Conservation (phyloP, 2,888 invertebrate genomes). For the Eustalomyia histrio region DNA sequence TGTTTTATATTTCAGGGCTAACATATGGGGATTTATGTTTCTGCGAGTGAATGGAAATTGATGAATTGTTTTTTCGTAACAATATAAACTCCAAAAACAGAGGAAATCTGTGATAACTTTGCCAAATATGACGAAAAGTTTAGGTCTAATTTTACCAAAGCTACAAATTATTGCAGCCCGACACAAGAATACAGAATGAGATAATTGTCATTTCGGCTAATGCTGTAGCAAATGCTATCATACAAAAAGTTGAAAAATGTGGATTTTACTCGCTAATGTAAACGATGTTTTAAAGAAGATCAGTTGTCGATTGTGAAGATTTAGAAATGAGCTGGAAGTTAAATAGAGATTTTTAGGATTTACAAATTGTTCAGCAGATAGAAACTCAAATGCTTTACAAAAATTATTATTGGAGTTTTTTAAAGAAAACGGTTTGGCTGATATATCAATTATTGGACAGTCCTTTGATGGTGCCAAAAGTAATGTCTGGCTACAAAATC, state of each 20-base stretch:
- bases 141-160: too few relatives aligned
- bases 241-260: slow-evolving; percentile 5
- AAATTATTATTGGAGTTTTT: slow-evolving; percentile 18
- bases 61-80: too few relatives aligned
- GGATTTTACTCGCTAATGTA: slow-evolving; percentile 24
- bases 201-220: slow-evolving; percentile 3
- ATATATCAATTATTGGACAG: slow-evolving; percentile 23
- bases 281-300: slow-evolving; percentile 26
- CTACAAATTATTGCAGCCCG: too few relatives aligned
- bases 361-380: slow-evolving; percentile 6
- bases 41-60: too few relatives aligned
- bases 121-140: too few relatives aligned
- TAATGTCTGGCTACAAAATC: slow-evolving; percentile 1
- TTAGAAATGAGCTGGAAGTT: slow-evolving; percentile 8
- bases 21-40: too few relatives aligned
- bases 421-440: neutral
- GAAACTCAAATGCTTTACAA: slow-evolving; percentile 7
- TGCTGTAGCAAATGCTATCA: neutral
- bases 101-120: too few relatives aligned
- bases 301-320: slow-evolving; percentile 25
- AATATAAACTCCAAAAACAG: too few relatives aligned
- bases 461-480: slow-evolving; percentile 28
- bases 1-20: too few relatives aligned
- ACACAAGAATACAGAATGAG: too few relatives aligned
- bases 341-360: slow-evolving; percentile 26